Base-by-base conservation (phyloP, 2,113 vertebrate species). In the Aegypius monachus region DNA sequence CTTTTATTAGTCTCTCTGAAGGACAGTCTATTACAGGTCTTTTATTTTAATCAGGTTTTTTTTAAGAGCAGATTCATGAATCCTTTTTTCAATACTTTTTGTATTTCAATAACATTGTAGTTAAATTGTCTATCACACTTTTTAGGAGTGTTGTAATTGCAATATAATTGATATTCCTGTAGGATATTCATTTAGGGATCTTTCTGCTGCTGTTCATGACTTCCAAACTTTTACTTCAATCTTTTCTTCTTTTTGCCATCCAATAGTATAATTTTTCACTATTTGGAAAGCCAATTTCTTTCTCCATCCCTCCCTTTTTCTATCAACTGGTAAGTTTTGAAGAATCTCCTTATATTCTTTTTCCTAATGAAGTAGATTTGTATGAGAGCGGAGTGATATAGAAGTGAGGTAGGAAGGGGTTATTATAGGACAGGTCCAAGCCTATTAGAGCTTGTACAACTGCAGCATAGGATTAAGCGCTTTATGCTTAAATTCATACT, bases 341-440 rank as follows among this genome's bases (percentile, higher is more conserved):
- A 90, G 26, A 68, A 79, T 65, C 9, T 70, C 27, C 16, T 80
- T 71, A 63, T 52, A 47, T 26, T 65, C 20, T 16, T 65, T 91
- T 70, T 72, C n/a, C 17, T 78, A 63, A 67, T 43, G 21, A 56
- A 43, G 10, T 8, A 81, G 11, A 26, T 62, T 68, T 68, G 1
- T 27, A 45, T 58, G 7, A 16, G 7, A n/a, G 7, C 1, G 3
- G 3, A 20, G 20, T 34, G 29, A 25, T 6, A 36, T 2, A 59
- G 26, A 80, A 77, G 5, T 55, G 17, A 89, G 4, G 2, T 68
- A n/a, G 6, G 13, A 66, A 90, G 79, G 34, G 1, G 5, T 31
- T 77, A 9, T 59, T 63, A 8, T 62, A 53, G 20, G 15, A 42
- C 15, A 63, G 5, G 6, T 50, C 14, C 22, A 68, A 68, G 5